A percentile compares a stretch with the other conserved stretches of the same genome.
These are phyloP conservation scores for Poecilia gillii DNA, from an alignment of 2,797 vertebrate genomes.

Conservation along the genomic window DNA sequence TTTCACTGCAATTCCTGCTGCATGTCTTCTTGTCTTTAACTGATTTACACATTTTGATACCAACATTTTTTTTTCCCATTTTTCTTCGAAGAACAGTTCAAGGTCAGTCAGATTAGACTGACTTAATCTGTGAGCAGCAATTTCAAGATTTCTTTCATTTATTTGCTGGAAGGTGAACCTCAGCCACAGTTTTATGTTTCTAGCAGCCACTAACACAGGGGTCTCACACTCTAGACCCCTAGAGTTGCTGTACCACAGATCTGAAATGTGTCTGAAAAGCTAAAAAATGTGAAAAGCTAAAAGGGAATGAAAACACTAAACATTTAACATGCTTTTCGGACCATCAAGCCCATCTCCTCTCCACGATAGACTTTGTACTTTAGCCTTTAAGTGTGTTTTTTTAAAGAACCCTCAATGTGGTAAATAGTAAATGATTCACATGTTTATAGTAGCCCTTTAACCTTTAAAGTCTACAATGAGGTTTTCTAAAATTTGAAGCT, in stretches of 20 bases:
- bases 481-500: neutral
- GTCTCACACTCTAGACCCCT: no score
- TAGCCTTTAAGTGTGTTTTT: neutral
- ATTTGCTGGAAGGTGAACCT: neutral
- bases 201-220: neutral
- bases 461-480: neutral
- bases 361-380: slow-evolving; percentile 3
- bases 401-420: neutral
- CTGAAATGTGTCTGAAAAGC: neutral
- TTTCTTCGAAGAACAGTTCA: neutral
- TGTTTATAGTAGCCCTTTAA: slow-evolving; percentile 5
- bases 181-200: neutral
- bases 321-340: neutral
- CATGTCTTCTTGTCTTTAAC: neutral
- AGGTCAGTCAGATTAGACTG: neutral
- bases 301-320: neutral
- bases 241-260: neutral
- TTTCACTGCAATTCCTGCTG: neutral
- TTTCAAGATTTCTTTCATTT: neutral
- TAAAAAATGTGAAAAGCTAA: neutral
- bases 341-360: neutral
- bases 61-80: neutral
- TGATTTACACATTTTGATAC: neutral
- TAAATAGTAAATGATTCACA: slow-evolving; percentile 10
- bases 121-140: neutral